These are phyloP conservation scores for Rhimphoctona megacephalus DNA, from an alignment of 2,888 invertebrate genomes.

Conservation along the genomic window DNA sequence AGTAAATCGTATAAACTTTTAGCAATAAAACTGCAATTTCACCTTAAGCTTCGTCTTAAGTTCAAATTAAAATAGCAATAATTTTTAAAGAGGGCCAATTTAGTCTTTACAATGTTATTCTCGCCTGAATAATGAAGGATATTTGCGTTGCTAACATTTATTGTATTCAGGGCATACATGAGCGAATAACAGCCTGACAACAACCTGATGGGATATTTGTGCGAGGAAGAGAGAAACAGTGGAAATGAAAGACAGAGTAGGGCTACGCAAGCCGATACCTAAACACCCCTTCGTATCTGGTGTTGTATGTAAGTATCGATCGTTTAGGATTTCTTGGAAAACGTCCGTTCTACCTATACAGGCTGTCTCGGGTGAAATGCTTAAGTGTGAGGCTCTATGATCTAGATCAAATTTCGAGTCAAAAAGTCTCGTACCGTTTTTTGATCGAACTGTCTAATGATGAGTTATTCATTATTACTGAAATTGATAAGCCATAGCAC, in stretches of 20 bases:
- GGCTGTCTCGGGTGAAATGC: background rate
- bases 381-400: background rate
- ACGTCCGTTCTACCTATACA: constrained; percentile 24
- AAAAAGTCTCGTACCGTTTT: background rate
- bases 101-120: no score
- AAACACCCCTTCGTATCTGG: constrained; percentile 46
- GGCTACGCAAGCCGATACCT: constrained; percentile 51
- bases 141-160: background rate
- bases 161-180: no score
- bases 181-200: no score
- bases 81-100: no score
- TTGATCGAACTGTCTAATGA: no score
- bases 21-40: no score
- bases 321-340: constrained; percentile 56
- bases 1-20: no score
- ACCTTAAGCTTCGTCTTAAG: no score
- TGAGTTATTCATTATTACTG: no score
- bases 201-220: background rate
- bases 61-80: no score
- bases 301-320: constrained; percentile 51
- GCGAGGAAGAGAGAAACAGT: background rate
- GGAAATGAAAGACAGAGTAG: constrained; percentile 11
- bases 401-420: background rate
- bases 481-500: no score
- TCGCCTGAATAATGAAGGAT: no score